Conservation (phyloP, 1,140 invertebrate species). For the Subanguina moxae region DNA sequence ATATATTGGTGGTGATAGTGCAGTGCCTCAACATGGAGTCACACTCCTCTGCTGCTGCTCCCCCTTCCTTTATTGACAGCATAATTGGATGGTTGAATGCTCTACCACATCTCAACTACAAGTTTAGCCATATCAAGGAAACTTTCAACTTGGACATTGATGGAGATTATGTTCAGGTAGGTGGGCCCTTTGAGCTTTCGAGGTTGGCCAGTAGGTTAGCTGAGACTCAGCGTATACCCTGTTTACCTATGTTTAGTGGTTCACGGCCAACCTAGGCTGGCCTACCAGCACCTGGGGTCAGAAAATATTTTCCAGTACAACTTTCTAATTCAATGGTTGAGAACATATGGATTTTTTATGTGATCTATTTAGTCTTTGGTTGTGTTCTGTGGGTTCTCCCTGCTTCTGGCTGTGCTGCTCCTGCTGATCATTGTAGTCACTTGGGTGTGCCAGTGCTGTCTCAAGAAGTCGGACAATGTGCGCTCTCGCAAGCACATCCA, state of each 20-base stretch:
- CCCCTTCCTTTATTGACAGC: slow-evolving; percentile 12
- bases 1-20: no score
- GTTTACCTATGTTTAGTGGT: no score
- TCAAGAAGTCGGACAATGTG: slow-evolving; percentile 8
- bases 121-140: slow-evolving; percentile 15
- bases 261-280: no score
- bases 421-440: slow-evolving; percentile 17
- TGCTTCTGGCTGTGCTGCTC: slow-evolving; percentile 21
- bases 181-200: background rate
- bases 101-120: slow-evolving; percentile 28
- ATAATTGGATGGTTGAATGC: slow-evolving; percentile 17
- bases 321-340: no score
- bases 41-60: background rate
- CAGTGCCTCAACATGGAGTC: background rate
- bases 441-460: slow-evolving; percentile 26
- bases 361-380: slow-evolving; percentile 28
- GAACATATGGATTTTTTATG: no score
- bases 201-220: background rate
- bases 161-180: slow-evolving; percentile 31
- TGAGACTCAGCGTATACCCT: no score
- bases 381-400: slow-evolving; percentile 20
- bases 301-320: no score
- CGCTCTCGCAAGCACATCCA: slow-evolving; percentile 12
- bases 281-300: no score
- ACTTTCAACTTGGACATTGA: slow-evolving; percentile 28